Percentiles rank a stretch among this genome's conserved stretches.
Evolutionary conservation across 2,113 vertebrate species (phyloP).

Genomic region (Brachypodius melanocephalos): DNA sequence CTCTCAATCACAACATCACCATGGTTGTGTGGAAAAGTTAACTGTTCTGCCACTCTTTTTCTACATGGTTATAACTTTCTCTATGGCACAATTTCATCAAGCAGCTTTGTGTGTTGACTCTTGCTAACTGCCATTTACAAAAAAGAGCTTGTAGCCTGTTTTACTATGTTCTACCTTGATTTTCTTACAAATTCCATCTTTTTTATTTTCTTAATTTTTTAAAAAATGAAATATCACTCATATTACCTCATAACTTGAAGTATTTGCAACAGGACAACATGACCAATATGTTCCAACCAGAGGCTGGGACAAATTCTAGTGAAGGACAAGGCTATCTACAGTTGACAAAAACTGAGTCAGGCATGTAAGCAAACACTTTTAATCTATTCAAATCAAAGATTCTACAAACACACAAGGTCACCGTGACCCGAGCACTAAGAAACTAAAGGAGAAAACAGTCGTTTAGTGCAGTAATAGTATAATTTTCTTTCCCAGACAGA

Average conservation of each 20-base stretch:
- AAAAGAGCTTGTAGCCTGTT: not conserved
- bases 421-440: not conserved
- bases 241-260: not conserved
- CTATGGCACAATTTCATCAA: not conserved
- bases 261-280: not conserved
- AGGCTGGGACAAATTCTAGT: not conserved
- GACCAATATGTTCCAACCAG: not conserved
- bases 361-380: not conserved
- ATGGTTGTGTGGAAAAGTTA: not conserved
- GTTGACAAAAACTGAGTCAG: not conserved
- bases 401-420: constrained; percentile 7
- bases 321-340: constrained; percentile 3
- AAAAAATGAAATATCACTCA: not conserved
- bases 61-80: not conserved
- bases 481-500: not conserved
- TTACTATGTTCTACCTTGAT: not conserved
- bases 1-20: not conserved
- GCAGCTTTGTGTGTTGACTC: not conserved
- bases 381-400: not conserved
- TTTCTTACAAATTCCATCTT: not conserved
- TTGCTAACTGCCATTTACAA: not conserved
- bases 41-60: not conserved
- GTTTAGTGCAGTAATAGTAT: not conserved
- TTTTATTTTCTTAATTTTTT: not conserved
- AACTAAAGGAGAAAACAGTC: not conserved